A percentile compares a stretch with the other conserved stretches of the same genome.
phyloP scores from a whole-genome alignment of 2,113 vertebrate genomes.

The Gnathonemus echidnorhynchus region DNA sequence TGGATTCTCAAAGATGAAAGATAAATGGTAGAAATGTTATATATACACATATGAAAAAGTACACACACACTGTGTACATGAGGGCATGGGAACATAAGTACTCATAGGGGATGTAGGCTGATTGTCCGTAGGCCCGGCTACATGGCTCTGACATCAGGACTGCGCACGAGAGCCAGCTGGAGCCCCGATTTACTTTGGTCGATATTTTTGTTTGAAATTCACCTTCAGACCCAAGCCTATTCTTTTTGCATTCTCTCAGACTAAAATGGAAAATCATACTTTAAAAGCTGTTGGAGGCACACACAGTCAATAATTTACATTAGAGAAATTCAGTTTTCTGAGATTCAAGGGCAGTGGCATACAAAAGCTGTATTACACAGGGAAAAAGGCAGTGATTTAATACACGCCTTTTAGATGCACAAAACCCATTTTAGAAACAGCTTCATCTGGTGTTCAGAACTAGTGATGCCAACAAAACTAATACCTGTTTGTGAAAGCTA shows the following conservation, averaged over 20 bases:
- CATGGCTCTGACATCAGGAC: background rate
- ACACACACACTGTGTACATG: background rate
- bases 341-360: background rate
- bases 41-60: background rate
- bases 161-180: background rate
- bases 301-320: slow-evolving; percentile 1
- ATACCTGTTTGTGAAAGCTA: background rate
- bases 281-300: background rate
- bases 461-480: background rate
- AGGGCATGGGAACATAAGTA: background rate
- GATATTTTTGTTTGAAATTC: slow-evolving; percentile 3
- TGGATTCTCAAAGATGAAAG: background rate
- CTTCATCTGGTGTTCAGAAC: background rate
- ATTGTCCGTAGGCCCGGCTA: background rate
- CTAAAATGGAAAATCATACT: background rate
- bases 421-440: background rate
- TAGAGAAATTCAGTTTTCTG: background rate
- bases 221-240: background rate
- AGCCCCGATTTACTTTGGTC: background rate
- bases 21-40: background rate
- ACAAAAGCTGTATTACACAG: background rate
- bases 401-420: background rate
- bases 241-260: background rate
- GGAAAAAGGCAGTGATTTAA: background rate
- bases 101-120: background rate